Evolutionary conservation across 2,888 invertebrate species (phyloP), one percentile per base, ranked within the genome.

Genomic region (Clostera curtula): DNA sequence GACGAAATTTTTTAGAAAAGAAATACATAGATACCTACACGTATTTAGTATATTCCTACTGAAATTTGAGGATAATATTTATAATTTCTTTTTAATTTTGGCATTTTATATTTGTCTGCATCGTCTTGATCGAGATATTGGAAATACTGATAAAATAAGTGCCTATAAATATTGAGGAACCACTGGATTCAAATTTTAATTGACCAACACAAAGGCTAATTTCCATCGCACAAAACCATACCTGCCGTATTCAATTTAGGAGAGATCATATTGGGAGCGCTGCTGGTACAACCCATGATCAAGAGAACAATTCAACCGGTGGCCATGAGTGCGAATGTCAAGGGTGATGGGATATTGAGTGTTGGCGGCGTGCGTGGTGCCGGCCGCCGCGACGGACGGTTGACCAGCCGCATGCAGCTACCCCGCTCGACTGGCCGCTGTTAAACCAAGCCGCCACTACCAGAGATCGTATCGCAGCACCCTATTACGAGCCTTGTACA

Each of bases 211-310:
- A n/a, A n/a, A n/a, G n/a, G n/a, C n/a, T 19, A 19, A 20, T 21
- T 8, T 9, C 46, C 49, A 48, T 48, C 43, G 36, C 49, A 49
- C 43, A 47, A 41, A 46, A 44, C 23, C 54, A 47, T 68, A 75
- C 72, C 70, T 67, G 71, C 64, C 43, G 59, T 56, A 49, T 59
- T 63, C 27, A 56, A 37, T 34, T 57, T 57, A 42, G 60, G 39
- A 19, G 64, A 53, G 22, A 55, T 36, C 54, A 68, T 65, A 36
- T 59, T 72, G 53, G 68, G 71, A 53, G 71, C 59, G 65, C 82
- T 83, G 68, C 76, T 79, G 25, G 77, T 79, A 66, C 82, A 83
- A 53, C 82, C 82, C 82, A 83, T 83, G 58, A 39, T 71, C 62
- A 51, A 30, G 24, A 32, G 40, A 47, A 38, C 37, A 11, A 15